Conservation (phyloP, 2,113 vertebrate genomes). For the Pluvianellus socialis region DNA sequence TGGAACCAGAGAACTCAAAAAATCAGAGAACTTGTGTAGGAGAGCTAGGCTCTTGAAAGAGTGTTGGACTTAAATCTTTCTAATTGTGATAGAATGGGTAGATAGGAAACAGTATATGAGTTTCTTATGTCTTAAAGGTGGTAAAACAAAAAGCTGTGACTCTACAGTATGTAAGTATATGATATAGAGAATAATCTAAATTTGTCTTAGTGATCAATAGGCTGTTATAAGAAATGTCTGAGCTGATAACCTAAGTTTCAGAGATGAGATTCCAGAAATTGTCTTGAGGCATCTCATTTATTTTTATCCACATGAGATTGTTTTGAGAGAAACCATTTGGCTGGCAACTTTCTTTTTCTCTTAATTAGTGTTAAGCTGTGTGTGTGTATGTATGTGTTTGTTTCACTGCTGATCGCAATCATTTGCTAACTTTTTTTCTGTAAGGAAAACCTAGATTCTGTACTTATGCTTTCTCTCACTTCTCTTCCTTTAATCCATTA, state of each 20-base stretch:
- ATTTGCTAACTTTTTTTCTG: neutral
- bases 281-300: neutral
- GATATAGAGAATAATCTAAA: neutral
- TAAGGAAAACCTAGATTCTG: neutral
- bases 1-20: neutral
- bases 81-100: neutral
- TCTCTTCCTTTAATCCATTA: neutral
- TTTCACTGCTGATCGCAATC: neutral
- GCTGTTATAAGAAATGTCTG: neutral
- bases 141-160: neutral
- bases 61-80: neutral
- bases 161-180: neutral
- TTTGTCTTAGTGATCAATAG: neutral
- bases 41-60: neutral
- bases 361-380: neutral
- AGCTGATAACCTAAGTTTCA: neutral
- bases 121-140: neutral
- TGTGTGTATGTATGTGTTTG: neutral
- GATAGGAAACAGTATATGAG: neutral
- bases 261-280: neutral
- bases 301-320: neutral
- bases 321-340: neutral
- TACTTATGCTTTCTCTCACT: neutral
- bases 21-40: neutral
- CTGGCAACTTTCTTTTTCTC: neutral